Conservation (phyloP, 2,113 vertebrate species). For the Otolemur garnettii region DNA sequence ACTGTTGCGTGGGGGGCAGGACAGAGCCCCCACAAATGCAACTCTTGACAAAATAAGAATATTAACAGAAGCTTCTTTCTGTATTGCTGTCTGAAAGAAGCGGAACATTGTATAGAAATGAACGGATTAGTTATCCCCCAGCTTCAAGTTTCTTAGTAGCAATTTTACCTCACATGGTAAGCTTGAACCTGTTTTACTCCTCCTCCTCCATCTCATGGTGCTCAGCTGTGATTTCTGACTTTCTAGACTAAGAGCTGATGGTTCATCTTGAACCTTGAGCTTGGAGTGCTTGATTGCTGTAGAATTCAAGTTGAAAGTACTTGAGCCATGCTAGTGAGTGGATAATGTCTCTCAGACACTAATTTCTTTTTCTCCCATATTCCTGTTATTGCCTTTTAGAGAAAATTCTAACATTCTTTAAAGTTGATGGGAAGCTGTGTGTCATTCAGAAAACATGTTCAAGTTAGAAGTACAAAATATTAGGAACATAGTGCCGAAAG, state of each 20-base stretch:
- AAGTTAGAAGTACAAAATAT: constrained; percentile 16
- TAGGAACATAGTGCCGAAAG: background rate
- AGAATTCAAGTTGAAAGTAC: constrained; percentile 38
- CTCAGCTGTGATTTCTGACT: constrained; percentile 45
- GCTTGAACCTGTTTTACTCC: constrained; percentile 10
- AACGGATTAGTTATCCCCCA: background rate
- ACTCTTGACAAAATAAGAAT: background rate
- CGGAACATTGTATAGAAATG: background rate
- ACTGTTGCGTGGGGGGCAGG: too few species aligned
- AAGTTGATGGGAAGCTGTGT: background rate
- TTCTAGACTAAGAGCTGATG: constrained; percentile 2
- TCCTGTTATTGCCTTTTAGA: constrained; percentile 51
- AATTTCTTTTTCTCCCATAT: constrained; percentile 41
- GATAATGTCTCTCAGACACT: constrained; percentile 11
- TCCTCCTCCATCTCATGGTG: background rate
- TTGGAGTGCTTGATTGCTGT: constrained; percentile 12
- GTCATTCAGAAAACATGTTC: constrained; percentile 50
- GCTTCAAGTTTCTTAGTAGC: background rate
- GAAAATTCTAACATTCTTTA: constrained; percentile 41
- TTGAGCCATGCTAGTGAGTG: background rate
- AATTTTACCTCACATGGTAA: background rate
- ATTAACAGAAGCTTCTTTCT: background rate
- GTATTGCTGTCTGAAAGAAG: background rate
- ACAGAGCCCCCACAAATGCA: accelerated
- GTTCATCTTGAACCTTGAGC: constrained; percentile 41